Base-by-base conservation (phyloP, 2,113 vertebrate genomes). In the Castor canadensis region DNA sequence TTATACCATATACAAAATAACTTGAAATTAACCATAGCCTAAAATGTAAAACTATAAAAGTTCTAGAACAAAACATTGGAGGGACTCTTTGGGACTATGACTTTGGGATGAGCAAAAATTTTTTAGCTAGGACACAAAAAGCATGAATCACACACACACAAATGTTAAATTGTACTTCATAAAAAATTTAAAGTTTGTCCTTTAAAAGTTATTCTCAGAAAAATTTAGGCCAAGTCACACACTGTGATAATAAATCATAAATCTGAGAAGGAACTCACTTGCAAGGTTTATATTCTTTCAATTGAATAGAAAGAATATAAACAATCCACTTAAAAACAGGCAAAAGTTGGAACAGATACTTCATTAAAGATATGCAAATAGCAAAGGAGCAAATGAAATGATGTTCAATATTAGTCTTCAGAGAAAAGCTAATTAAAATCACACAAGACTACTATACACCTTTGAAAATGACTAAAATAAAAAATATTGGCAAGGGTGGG, bases 141-240 rank as follows among this genome's bases (percentile, higher is more conserved):
- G 24, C 38, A 95, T 47, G 22, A 86, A 76, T 84, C 84, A 89
- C 35, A 91, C 38, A 77, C 40, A 67, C 9, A 38, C 20, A 83
- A 69, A 85, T 72, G 15, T 95, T 54, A 67, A 91, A 69, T 1
- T 69, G 32, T 32, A 77, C 43, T 91, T 88, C 15, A 72, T 93
- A 24, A 96, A 94, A 89, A 87, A 54, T 54, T 88, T 94, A 35
- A 87, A 69, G 35, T 76, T 93, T 91, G 8, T 77, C 54, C 40
- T 95, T 94, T 86, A 91, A 95, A 95, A 91, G 32, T 71, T 38
- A 87, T 5, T 54, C 12, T 77, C 71, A 94, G 32, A 90, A 95
- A 96, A 94, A 93, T 38, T 28, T 30, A 89, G 75, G 30, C 49
- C 35, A 95, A 93, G 62, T 79, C 60, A 90, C 15, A 92, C 17